A percentile compares a stretch with the other conserved stretches of the same genome.
Evolutionary conservation across 2,888 invertebrate genomes (phyloP).

Genomic region (Epinotia bilunana): DNA sequence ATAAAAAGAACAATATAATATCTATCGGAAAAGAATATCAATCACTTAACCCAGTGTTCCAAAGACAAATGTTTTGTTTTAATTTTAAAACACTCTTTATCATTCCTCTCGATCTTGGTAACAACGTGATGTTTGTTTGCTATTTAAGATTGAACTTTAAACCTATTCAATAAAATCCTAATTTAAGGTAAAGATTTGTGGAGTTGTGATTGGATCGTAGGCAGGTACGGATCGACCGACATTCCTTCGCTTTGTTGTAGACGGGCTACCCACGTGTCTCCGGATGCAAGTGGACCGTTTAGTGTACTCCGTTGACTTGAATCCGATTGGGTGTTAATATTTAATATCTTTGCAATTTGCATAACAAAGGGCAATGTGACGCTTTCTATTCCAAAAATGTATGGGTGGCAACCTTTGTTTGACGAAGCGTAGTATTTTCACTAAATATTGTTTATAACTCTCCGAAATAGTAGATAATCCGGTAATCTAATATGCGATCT

Average conservation of each 20-base stretch:
- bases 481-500: no score
- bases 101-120: slow-evolving; percentile 17
- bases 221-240: slow-evolving; percentile 71
- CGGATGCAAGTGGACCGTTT: slow-evolving; percentile 67
- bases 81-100: slow-evolving; percentile 24
- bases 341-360: slow-evolving; percentile 51
- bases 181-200: slow-evolving; percentile 15
- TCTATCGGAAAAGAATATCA: slow-evolving; percentile 28
- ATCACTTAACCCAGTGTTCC: slow-evolving; percentile 28
- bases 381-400: slow-evolving; percentile 22
- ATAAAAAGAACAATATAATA: not conserved
- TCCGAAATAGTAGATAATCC: no score
- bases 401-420: slow-evolving; percentile 7
- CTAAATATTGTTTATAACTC: no score
- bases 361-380: slow-evolving; percentile 50
- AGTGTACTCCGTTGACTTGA: slow-evolving; percentile 61
- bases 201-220: slow-evolving; percentile 43
- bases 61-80: slow-evolving; percentile 30
- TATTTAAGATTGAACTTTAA: slow-evolving; percentile 13
- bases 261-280: slow-evolving; percentile 73
- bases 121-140: not conserved
- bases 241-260: slow-evolving; percentile 75
- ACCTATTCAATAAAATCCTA: slow-evolving; percentile 25
- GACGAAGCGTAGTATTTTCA: not conserved
- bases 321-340: slow-evolving; percentile 59